These are phyloP conservation scores for Tauraco erythrolophus DNA, from an alignment of 2,113 vertebrate species.

Conservation along the genomic window DNA sequence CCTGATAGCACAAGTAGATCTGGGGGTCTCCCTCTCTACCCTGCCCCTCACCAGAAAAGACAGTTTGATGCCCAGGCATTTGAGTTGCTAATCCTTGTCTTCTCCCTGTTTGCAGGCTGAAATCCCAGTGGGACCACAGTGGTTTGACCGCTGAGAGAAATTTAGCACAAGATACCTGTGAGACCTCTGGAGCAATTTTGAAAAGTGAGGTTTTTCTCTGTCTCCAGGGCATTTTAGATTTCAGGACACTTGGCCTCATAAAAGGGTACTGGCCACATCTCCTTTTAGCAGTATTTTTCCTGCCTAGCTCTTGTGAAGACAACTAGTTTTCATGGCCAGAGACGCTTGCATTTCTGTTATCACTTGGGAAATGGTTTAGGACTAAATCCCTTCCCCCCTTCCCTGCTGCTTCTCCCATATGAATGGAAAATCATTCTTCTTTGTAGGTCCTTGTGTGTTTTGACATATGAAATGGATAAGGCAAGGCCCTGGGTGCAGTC, in stretches of 20 bases:
- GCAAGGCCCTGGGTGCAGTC: neutral
- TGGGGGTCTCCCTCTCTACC: neutral
- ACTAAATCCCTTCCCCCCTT: neutral
- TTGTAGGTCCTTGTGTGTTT: neutral
- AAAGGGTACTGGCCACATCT: neutral
- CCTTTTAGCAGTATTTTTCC: neutral
- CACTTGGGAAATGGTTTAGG: neutral
- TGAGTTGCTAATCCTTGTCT: neutral
- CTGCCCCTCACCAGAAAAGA: neutral
- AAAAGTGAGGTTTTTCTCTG: neutral
- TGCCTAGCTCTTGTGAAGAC: neutral
- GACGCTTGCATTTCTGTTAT: neutral
- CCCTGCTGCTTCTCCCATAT: neutral
- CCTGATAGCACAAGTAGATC: rapidly evolving
- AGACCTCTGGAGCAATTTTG: neutral
- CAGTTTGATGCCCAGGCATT: neutral
- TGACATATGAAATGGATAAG: neutral
- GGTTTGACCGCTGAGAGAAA: neutral
- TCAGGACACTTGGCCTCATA: neutral
- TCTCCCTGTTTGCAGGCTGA: neutral
- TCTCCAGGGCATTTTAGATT: neutral
- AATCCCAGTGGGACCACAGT: neutral
- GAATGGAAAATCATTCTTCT: neutral
- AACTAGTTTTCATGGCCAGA: neutral
- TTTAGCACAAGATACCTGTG: neutral